Evolutionary conservation across 2,113 vertebrate species (phyloP).

Genomic region (Campylomormyrus tamandua): DNA sequence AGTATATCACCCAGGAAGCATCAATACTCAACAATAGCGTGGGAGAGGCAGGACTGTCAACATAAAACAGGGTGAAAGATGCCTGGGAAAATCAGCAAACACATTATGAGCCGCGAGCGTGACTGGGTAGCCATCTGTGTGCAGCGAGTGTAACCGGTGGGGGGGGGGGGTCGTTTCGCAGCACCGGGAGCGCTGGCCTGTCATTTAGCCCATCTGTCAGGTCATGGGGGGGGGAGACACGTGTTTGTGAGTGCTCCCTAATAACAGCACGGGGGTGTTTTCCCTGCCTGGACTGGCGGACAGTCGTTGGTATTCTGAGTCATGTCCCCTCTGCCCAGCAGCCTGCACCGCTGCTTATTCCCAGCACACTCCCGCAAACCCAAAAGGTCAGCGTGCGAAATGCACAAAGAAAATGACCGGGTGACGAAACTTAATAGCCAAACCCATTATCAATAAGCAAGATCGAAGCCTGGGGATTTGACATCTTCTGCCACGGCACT

Average conservation of each 20-base stretch:
- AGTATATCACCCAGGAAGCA: neutral
- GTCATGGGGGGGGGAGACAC: neutral
- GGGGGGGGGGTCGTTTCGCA: neutral
- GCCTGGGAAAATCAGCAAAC: neutral
- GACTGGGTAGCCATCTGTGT: neutral
- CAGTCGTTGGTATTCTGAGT: conserved; percentile 57
- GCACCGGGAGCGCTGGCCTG: neutral
- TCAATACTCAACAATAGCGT: neutral
- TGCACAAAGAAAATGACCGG: neutral
- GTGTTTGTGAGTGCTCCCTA: neutral
- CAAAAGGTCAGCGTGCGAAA: neutral
- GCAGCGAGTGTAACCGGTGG: neutral
- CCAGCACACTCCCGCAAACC: conserved; percentile 46
- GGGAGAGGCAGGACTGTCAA: neutral
- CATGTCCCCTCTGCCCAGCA: conserved; percentile 52
- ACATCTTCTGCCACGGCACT: neutral
- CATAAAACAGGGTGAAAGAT: neutral
- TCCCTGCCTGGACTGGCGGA: neutral
- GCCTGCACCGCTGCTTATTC: conserved; percentile 51
- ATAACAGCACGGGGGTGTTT: neutral
- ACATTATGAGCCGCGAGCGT: neutral
- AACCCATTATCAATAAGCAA: neutral
- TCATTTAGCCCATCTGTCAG: conserved; percentile 1
- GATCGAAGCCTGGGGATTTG: neutral
- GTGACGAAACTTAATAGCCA: neutral